Conservation (phyloP, 2,888 invertebrate species). For the Ormyrus pomaceus region DNA sequence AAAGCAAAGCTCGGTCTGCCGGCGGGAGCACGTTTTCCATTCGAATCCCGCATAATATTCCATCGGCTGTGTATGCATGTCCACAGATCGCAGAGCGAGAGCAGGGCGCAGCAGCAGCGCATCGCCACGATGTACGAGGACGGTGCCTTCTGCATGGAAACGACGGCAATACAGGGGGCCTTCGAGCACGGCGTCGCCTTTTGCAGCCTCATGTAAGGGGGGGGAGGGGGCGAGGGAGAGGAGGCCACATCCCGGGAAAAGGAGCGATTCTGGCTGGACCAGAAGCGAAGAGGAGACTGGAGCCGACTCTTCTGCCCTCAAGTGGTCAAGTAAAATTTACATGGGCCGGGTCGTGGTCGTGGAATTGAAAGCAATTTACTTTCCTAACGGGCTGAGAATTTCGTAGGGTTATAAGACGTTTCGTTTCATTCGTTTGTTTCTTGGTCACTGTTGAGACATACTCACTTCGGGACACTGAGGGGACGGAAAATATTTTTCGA, state of each 20-base stretch:
- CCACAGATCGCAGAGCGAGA: constrained; percentile 72
- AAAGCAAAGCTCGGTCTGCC: too few species aligned
- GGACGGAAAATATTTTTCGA: too few species aligned
- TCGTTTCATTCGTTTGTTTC: too few species aligned
- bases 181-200: constrained; percentile 71
- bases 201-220: constrained; percentile 72
- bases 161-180: constrained; percentile 71
- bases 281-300: not conserved
- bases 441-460: too few species aligned
- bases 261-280: constrained; percentile 3
- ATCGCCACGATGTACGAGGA: constrained; percentile 72
- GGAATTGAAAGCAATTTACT: too few species aligned
- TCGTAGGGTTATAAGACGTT: too few species aligned
- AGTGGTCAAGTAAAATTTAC: constrained; percentile 40
- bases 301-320: not conserved
- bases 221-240: too few species aligned
- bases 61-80: not conserved
- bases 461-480: too few species aligned
- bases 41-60: not conserved
- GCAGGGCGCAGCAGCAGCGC: constrained; percentile 71
- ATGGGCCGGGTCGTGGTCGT: not conserved
- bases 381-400: too few species aligned
- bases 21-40: too few species aligned
- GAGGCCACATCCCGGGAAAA: too few species aligned
- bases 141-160: constrained; percentile 73